Evolutionary conservation across 2,888 invertebrate species (phyloP).

Genomic region (Macaria notata): DNA sequence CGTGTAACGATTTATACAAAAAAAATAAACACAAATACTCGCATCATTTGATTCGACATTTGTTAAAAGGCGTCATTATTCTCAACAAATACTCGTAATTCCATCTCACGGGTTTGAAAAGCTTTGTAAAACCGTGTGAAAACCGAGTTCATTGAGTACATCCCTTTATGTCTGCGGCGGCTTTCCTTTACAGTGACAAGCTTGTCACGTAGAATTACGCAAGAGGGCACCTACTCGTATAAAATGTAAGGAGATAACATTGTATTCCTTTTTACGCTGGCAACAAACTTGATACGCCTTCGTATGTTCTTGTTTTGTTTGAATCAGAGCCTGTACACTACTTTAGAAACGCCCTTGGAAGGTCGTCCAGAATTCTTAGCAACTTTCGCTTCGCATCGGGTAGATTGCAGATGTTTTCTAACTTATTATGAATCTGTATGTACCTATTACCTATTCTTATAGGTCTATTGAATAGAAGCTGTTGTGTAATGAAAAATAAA

Average conservation of each 20-base stretch:
- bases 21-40: no score
- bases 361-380: no score
- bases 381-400: no score
- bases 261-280: conserved; percentile 22
- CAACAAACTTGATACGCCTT: conserved; percentile 19
- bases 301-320: conserved; percentile 3
- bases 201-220: conserved; percentile 38
- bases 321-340: not conserved
- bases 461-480: no score
- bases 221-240: conserved; percentile 15
- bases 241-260: conserved; percentile 34
- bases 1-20: no score
- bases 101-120: conserved; percentile 30
- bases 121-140: conserved; percentile 25
- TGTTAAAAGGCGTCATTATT: conserved; percentile 8
- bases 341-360: not conserved
- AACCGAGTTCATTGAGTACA: conserved; percentile 28
- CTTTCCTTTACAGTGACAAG: conserved; percentile 41
- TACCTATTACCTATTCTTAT: no score
- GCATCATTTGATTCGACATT: no score
- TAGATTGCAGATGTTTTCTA: no score
- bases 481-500: no score
- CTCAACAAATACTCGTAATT: conserved; percentile 9
- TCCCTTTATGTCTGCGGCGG: conserved; percentile 44
- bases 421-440: no score